phyloP scores from a whole-genome alignment of 2,113 vertebrate genomes.

The Hirundichthys speculiger region DNA sequence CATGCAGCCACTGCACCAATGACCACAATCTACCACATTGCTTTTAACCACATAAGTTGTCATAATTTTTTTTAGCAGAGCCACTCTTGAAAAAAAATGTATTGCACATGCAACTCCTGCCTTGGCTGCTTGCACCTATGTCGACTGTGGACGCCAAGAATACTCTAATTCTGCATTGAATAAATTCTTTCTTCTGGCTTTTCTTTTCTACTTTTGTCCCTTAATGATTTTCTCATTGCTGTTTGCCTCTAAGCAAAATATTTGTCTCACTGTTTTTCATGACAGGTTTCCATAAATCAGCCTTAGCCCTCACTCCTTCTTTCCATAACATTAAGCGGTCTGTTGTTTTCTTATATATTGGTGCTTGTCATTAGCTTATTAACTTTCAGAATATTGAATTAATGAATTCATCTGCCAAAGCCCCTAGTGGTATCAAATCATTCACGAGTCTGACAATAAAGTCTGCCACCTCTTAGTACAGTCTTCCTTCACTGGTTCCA shows the following conservation, averaged over 20 bases:
- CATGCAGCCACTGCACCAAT: conserved; percentile 42
- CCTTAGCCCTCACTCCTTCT: no score
- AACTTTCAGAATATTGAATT: conserved; percentile 19
- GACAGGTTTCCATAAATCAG: no score
- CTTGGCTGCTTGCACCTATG: conserved; percentile 20
- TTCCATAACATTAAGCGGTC: no score
- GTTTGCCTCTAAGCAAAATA: no score
- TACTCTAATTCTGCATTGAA: conserved; percentile 1
- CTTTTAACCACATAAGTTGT: conserved; percentile 21
- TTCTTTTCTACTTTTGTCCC: background rate
- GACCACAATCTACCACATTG: conserved; percentile 32
- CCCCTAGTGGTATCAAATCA: conserved; percentile 1
- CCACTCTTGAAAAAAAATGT: conserved; percentile 21
- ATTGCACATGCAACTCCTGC: conserved; percentile 19
- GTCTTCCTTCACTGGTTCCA: conserved; percentile 41
- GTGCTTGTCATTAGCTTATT: conserved; percentile 13
- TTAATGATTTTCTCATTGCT: background rate
- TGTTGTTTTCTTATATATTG: conserved; percentile 7
- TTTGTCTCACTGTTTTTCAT: no score
- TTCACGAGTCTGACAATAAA: conserved; percentile 22
- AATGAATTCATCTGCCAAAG: conserved; percentile 13
- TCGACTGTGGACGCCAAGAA: conserved; percentile 2
- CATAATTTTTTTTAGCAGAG: no score
- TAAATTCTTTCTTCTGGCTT: conserved; percentile 16
- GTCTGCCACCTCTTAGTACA: conserved; percentile 11